Percentiles rank a stretch among this genome's conserved stretches.
These are phyloP conservation scores for Bos taurus DNA, from an alignment of 2,113 vertebrate genomes.

Conservation along the genomic window DNA sequence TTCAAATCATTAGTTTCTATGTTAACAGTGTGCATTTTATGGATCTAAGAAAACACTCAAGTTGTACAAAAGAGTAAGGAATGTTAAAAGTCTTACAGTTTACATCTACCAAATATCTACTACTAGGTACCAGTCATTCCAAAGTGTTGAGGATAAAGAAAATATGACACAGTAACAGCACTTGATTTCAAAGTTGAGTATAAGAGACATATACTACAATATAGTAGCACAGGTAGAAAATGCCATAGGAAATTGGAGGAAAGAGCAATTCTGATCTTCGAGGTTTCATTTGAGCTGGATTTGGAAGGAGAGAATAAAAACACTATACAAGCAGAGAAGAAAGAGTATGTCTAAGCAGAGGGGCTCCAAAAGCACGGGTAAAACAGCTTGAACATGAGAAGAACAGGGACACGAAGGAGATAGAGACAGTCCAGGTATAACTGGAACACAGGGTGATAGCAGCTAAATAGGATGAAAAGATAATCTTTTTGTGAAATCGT, in stretches of 20 bases:
- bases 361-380: not conserved
- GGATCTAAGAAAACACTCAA: slow-evolving; percentile 3
- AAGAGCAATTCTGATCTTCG: not conserved
- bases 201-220: not conserved
- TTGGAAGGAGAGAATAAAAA: not conserved
- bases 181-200: not conserved
- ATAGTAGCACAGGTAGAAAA: not conserved
- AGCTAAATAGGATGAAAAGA: not conserved
- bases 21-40: not conserved
- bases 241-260: not conserved
- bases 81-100: not conserved
- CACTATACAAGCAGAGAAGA: not conserved
- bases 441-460: not conserved
- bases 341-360: not conserved
- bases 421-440: not conserved
- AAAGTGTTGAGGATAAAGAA: not conserved
- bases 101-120: not conserved
- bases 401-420: not conserved
- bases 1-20: not conserved
- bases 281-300: not conserved
- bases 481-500: not conserved
- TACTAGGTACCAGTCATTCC: not conserved
- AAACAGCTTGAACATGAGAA: not conserved
- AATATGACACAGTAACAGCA: not conserved
- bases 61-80: not conserved